Conservation (phyloP, 2,797 vertebrate species). For the Liparis tanakae region DNA sequence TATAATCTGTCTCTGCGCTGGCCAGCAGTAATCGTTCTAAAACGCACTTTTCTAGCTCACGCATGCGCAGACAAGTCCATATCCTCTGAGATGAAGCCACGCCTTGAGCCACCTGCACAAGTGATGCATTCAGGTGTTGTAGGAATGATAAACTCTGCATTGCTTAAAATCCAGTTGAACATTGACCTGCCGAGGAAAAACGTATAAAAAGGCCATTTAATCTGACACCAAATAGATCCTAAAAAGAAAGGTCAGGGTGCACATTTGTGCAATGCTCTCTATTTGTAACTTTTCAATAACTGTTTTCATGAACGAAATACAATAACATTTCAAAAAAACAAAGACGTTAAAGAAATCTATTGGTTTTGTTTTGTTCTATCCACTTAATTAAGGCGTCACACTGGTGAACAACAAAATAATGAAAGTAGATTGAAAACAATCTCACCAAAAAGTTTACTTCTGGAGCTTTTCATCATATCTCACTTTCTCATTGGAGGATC, state of each 20-base stretch:
- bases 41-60: conserved; percentile 73
- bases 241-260: neutral
- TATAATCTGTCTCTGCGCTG: conserved; percentile 80
- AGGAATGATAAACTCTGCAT: neutral
- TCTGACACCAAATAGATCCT: neutral
- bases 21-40: conserved; percentile 77
- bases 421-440: neutral
- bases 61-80: conserved; percentile 72
- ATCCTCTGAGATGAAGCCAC: conserved; percentile 63
- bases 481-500: neutral
- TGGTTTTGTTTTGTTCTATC: neutral
- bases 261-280: neutral
- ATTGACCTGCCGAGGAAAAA: neutral
- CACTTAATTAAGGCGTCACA: neutral
- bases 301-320: neutral
- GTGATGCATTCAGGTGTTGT: conserved; percentile 60
- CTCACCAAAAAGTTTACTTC: neutral
- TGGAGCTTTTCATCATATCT: neutral
- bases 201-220: neutral
- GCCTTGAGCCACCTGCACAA: conserved; percentile 76
- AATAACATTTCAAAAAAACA: neutral
- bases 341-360: neutral
- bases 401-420: neutral
- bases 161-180: neutral
- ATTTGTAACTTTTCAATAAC: neutral